Evolutionary conservation across 2,888 invertebrate species (phyloP), one percentile per base, ranked within the genome.

Genomic region (Eristalis tenax): DNA sequence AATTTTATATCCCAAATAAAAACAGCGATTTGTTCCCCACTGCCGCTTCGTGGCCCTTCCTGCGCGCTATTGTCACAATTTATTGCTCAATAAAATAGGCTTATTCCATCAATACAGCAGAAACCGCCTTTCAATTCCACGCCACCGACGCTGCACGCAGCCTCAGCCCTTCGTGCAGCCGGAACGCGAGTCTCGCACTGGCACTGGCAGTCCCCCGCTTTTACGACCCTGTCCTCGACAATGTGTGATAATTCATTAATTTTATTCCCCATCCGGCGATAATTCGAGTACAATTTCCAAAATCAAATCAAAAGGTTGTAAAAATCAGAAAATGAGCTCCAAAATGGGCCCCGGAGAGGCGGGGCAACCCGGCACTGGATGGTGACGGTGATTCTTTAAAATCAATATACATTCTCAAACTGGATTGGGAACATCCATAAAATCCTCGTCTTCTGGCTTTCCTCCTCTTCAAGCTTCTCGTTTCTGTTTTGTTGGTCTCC

Each of bases 291-390:
- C 71, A 83, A 87, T 87, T 87, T 87, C 76, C 83, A 68, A 83
- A 83, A 87, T 87, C 87, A 83, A 87, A 87, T 87, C 87, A 83
- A 87, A 87, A 87, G 80, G 87, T 80, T 87, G 83, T 87, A 83
- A 87, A 87, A 83, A 71, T 75, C 76, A 66, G 64, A 83, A 85
- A 85, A 76, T 84, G 65, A 80, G 57, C 28, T 83, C 83, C 71
- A 71, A 75, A 83, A 83, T 26, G 82, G 32, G 23, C 26, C 74
- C 32, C 32, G 10, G 18, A 50, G 50, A 18, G 50, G 50, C 18
- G 50, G 50, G 50, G 18, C n/a, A n/a, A 8, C 28, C 38, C 10
- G 6, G n/a, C 26, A 23, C 28, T 32, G 38, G 40, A 76, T 57
- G n/a, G 50, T 38, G 66, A 76, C 66, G n/a, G 50, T 38, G 66